These are phyloP conservation scores for Chrysochloris asiatica DNA, from an alignment of 2,113 vertebrate genomes.

Conservation along the genomic window DNA sequence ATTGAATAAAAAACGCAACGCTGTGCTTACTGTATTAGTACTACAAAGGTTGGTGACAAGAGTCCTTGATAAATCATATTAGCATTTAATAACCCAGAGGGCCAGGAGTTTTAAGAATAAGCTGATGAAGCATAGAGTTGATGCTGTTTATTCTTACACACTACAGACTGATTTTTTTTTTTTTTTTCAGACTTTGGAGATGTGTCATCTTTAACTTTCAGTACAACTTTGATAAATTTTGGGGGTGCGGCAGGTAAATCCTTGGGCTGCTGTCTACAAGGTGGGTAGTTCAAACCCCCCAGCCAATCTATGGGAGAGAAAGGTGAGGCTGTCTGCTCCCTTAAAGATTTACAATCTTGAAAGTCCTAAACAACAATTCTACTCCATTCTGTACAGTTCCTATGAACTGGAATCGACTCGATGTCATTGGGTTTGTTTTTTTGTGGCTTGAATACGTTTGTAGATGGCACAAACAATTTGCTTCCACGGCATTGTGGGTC, in stretches of 20 bases:
- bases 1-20: not conserved
- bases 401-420: not conserved
- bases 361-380: too few relatives aligned
- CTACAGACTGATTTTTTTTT: not conserved
- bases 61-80: not conserved
- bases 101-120: constrained; percentile 16
- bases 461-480: not conserved
- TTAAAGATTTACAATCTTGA: too few relatives aligned
- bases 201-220: not conserved
- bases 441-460: not conserved
- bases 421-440: not conserved
- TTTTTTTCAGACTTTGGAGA: not conserved
- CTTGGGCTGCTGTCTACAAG: too few relatives aligned
- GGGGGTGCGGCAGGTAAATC: too few relatives aligned
- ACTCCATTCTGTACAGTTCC: too few relatives aligned
- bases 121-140: not conserved
- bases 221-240: not conserved
- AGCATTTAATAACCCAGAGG: not conserved
- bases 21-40: not conserved
- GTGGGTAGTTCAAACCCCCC: too few relatives aligned
- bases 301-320: too few relatives aligned
- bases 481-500: too few relatives aligned
- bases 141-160: constrained; percentile 1
- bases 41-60: not conserved
- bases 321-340: too few relatives aligned